These are phyloP conservation scores for Tympanoctomys barrerae DNA, from an alignment of 2,797 vertebrate species.

Conservation along the genomic window DNA sequence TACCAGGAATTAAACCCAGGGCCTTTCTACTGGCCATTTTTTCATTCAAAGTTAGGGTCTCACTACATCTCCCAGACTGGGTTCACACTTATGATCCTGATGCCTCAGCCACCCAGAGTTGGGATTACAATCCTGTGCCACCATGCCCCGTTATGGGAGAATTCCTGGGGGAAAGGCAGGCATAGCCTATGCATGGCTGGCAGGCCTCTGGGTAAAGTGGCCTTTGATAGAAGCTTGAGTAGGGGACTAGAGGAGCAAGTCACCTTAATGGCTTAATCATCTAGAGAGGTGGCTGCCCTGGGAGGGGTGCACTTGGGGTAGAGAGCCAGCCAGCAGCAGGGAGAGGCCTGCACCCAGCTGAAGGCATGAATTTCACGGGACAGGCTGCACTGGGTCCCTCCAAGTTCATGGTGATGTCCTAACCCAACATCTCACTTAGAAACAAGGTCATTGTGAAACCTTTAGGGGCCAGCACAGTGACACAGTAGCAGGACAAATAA, in stretches of 20 bases:
- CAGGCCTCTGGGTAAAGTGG: background rate
- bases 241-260: background rate
- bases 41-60: background rate
- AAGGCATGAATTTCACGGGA: background rate
- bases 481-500: background rate
- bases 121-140: background rate
- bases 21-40: background rate
- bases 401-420: background rate
- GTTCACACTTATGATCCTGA: background rate
- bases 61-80: background rate
- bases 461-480: background rate
- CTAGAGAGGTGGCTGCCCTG: background rate
- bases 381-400: background rate
- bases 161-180: background rate
- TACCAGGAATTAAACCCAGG: background rate
- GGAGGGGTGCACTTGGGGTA: background rate
- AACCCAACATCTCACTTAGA: background rate
- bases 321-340: background rate
- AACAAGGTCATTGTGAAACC: background rate
- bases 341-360: background rate
- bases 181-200: background rate
- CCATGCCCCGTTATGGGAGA: background rate
- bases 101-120: background rate
- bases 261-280: background rate
- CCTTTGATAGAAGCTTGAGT: background rate